Evolutionary conservation across 2,797 vertebrate genomes (phyloP).

Genomic region (Muscicapa striata): DNA sequence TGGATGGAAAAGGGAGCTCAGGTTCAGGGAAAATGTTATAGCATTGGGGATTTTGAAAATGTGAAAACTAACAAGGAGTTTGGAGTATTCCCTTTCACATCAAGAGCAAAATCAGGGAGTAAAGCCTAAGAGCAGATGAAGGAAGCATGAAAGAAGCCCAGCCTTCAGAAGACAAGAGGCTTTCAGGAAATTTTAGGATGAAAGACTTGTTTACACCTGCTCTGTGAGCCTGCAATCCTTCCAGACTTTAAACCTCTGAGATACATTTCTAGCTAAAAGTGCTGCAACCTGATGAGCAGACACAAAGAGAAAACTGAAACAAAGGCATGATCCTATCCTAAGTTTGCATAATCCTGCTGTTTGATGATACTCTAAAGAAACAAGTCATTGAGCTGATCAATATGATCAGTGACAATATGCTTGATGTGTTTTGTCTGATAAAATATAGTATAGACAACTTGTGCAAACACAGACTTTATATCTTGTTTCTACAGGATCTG

Average conservation of each 20-base stretch:
- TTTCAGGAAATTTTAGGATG: constrained; percentile 25
- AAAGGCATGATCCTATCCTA: neutral
- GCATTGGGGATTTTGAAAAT: neutral
- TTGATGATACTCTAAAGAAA: neutral
- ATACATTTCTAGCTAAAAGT: neutral
- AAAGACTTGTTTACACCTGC: constrained; percentile 20
- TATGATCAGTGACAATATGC: neutral
- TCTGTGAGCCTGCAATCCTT: neutral
- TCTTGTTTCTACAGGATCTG: neutral
- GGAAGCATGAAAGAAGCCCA: neutral
- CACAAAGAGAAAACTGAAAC: neutral
- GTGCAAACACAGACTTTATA: neutral
- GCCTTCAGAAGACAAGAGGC: neutral
- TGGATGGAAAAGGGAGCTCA: neutral
- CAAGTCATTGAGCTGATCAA: neutral
- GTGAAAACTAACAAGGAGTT: neutral
- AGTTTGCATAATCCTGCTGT: neutral
- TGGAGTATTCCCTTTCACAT: neutral
- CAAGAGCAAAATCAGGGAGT: neutral
- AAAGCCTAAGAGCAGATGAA: neutral
- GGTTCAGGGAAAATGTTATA: neutral
- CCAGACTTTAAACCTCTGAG: neutral
- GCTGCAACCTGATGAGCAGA: neutral
- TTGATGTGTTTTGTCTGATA: neutral
- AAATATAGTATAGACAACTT: neutral